These are phyloP conservation scores for Arremon brunneinucha DNA, from an alignment of 2,797 vertebrate genomes.

Conservation along the genomic window DNA sequence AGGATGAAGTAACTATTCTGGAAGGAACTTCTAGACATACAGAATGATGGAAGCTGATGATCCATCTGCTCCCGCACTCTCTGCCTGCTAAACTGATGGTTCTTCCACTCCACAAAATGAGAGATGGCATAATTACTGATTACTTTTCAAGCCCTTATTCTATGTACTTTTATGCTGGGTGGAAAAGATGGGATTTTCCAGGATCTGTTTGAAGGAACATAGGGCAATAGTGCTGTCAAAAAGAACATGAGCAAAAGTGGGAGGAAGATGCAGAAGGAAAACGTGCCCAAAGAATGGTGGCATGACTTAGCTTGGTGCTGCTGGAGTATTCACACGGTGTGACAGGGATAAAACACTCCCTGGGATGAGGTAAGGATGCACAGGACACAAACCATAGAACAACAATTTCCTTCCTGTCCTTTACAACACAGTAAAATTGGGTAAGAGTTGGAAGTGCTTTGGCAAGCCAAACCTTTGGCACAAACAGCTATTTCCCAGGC, in stretches of 20 bases:
- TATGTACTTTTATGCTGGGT: background rate
- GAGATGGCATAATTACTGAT: background rate
- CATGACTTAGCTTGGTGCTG: background rate
- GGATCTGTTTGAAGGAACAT: background rate
- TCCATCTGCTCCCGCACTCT: background rate
- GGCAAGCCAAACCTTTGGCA: background rate
- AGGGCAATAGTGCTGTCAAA: background rate
- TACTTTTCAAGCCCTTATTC: background rate
- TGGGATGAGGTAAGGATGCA: background rate
- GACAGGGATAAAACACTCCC: background rate
- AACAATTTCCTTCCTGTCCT: background rate
- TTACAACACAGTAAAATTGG: background rate
- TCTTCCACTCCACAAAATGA: background rate
- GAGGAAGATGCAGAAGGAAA: background rate
- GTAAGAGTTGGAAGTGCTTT: background rate
- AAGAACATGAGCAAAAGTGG: background rate
- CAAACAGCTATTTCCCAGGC: background rate
- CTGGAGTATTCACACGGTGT: background rate
- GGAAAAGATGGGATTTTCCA: background rate
- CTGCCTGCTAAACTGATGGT: background rate
- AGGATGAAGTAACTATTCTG: background rate
- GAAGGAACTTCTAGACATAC: background rate
- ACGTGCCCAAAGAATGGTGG: fast-evolving
- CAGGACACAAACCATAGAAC: background rate
- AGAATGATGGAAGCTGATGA: background rate